A percentile compares a stretch with the other conserved stretches of the same genome.
Conservation (phyloP, 2,113 vertebrate species). For the Sphyrna mokarran region DNA sequence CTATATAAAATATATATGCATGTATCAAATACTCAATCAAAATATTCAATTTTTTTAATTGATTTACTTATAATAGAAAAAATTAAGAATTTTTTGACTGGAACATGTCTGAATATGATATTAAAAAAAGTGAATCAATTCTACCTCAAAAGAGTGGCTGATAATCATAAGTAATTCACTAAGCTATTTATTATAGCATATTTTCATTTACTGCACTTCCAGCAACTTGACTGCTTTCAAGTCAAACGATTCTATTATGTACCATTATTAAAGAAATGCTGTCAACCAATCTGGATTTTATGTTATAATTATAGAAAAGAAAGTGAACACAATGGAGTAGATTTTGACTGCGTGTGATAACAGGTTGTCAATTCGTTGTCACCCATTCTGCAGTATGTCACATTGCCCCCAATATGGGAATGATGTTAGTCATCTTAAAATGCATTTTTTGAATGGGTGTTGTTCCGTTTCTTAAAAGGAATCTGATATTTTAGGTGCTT, state of each 20-base stretch:
- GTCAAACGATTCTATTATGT: background rate
- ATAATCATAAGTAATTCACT: background rate
- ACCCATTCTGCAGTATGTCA: background rate
- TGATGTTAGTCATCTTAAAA: background rate
- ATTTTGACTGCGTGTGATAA: background rate
- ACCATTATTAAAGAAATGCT: constrained; percentile 9
- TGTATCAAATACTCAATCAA: background rate
- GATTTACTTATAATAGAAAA: background rate
- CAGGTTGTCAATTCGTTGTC: background rate
- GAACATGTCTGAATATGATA: background rate
- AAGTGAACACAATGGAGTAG: background rate
- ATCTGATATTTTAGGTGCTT: background rate
- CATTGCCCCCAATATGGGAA: background rate
- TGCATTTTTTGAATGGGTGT: background rate
- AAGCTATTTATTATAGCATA: background rate
- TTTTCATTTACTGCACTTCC: background rate
- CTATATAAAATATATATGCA: background rate
- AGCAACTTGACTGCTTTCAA: background rate
- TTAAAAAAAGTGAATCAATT: background rate
- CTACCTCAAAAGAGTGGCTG: background rate
- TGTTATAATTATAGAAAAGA: constrained; percentile 10
- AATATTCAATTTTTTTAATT: background rate
- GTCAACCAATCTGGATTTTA: background rate
- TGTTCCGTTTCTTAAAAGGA: background rate
- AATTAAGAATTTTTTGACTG: background rate